Evolutionary conservation across 2,888 invertebrate genomes (phyloP).

Genomic region (Drosophila subquinaria): DNA sequence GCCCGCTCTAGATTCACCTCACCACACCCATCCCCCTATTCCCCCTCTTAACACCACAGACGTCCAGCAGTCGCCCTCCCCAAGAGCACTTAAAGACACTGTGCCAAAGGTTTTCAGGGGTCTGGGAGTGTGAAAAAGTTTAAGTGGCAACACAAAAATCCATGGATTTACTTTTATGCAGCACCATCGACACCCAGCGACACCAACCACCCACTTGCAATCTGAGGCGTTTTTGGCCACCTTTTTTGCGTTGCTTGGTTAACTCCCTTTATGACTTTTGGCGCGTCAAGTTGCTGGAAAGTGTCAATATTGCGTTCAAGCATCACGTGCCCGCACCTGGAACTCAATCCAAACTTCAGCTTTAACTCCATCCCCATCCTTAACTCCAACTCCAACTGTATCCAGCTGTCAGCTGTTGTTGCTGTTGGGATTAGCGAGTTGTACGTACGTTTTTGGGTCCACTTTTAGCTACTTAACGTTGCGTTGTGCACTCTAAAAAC

Average conservation of each 20-base stretch:
- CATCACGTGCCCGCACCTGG: conserved; percentile 78
- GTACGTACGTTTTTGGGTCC: conserved; percentile 59
- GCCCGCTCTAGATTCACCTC: not conserved
- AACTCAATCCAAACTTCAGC: conserved; percentile 12
- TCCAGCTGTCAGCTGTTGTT: conserved; percentile 64
- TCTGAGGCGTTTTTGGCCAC: conserved; percentile 45
- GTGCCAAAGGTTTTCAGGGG: conserved; percentile 50
- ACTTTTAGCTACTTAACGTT: conserved; percentile 69
- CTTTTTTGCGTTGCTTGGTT: conserved; percentile 38
- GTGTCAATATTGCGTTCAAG: conserved; percentile 82
- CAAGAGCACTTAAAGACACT: conserved; percentile 30
- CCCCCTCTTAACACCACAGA: conserved; percentile 8
- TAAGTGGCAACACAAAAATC: conserved; percentile 82
- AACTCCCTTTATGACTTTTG: conserved; percentile 80
- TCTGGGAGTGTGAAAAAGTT: conserved; percentile 80
- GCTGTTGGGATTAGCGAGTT: conserved; percentile 67
- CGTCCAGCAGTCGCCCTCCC: conserved; percentile 21
- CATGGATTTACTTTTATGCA: conserved; percentile 82
- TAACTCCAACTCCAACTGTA: conserved; percentile 11
- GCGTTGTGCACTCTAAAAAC: conserved; percentile 77
- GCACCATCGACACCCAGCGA: conserved; percentile 22
- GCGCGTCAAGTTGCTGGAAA: conserved; percentile 79
- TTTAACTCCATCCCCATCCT: not conserved
- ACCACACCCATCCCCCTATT: not conserved
- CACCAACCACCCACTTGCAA: conserved; percentile 50